Conservation (phyloP, 2,888 invertebrate species). For the Margaritifera margaritifera region DNA sequence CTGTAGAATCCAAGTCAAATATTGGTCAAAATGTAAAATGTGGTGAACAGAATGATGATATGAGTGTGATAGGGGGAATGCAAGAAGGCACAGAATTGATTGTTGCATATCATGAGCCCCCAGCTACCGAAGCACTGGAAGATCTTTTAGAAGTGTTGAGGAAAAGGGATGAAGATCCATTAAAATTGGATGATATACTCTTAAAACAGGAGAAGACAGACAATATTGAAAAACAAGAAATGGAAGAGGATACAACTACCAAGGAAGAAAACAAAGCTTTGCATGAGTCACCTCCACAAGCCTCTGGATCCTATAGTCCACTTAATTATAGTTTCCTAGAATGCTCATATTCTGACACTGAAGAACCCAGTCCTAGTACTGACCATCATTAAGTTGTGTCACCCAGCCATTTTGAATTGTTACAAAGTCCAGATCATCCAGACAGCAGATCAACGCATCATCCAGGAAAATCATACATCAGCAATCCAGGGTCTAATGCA, state of each 20-base stretch:
- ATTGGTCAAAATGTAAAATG: too few species aligned
- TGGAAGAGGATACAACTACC: not conserved
- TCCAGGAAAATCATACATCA: too few species aligned
- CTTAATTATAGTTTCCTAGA: conserved; percentile 49
- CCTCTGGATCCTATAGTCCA: conserved; percentile 52
- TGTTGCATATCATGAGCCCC: not conserved
- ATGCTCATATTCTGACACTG: conserved; percentile 5
- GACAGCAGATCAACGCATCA: too few species aligned
- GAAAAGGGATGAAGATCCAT: not conserved
- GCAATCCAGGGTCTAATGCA: too few species aligned
- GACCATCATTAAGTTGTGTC: not conserved
- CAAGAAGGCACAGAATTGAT: conserved; percentile 5
- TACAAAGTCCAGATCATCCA: too few species aligned
- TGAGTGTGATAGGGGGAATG: not conserved
- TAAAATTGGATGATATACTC: not conserved
- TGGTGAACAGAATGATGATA: not conserved
- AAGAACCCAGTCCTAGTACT: conserved; percentile 3
- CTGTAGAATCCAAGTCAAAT: not conserved
- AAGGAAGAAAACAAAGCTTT: not conserved
- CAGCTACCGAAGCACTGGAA: not conserved
- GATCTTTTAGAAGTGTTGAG: too few species aligned
- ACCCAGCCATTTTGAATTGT: not conserved
- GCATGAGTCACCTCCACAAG: not conserved
- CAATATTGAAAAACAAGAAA: not conserved
- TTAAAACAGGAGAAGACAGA: not conserved